Base-by-base conservation (phyloP, 2,888 invertebrate species). In the Cephus sareptanus region DNA sequence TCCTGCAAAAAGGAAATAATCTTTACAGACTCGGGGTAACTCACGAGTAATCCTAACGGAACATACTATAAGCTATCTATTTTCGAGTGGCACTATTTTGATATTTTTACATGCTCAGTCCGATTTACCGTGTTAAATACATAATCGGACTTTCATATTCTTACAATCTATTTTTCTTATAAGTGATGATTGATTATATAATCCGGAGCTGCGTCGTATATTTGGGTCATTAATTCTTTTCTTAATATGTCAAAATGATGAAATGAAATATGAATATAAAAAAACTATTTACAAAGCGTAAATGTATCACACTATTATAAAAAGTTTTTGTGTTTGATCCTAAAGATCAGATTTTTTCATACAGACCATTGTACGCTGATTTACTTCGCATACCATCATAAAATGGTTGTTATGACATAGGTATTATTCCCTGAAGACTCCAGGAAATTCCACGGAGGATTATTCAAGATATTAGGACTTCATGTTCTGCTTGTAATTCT, bases 1-100 rank as follows among this genome's bases (percentile, higher is more conserved):
- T 84, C 90, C 90, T 90, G 90, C 81, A 90, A 90, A 88, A 89
- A 87, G 85, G 78, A 86, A 89, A 85, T 76, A 83, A 77, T 82
- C 76, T 86, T 83, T 88, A 88, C 84, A 87, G 84, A 84, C 85
- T 88, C 86, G 83, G 84, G 83, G 86, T 85, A 86, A 86, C 85
- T 87, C 86, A 87, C 56, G 23, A 56, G 56, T 23, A 56, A 56
- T 23, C 56, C 56, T 56, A 56, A 56, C 23, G 2, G 0, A 9
- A 23, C 23, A 56, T 56, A 56, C 23, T 56, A 23, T 23, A 56
- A 56, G 9, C 23, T 56, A 23, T 23, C 15, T 2, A 9, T 23
- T 40, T 2, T 40, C 6, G 6, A 40, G 0, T 40, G 23, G 23
- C 23, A 9, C 23, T 40, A 40, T 4, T 40, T 40, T 9, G 6